Base-by-base conservation (phyloP, 2,888 invertebrate species). In the Aphodius sticticus region DNA sequence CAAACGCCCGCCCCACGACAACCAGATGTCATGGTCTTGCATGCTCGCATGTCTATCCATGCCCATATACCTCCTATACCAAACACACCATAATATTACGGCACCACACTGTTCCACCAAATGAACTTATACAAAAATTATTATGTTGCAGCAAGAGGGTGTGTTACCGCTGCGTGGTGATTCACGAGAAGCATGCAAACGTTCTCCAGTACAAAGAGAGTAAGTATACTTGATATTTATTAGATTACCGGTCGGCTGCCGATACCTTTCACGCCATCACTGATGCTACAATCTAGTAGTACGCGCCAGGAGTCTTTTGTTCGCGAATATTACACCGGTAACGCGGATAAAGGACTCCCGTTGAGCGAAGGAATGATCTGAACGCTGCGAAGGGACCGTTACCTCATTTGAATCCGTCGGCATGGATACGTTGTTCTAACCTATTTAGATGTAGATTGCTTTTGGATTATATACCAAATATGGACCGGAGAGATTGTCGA, bases 141-240 rank as follows among this genome's bases (percentile, higher is more conserved):
- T 87, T 83, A 78, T 87, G 87, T 90, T 94, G 81, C 94, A 97
- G 97, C 88, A 95, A 95, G 92, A 94, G 95, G 82, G 89, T 90
- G 88, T 98, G 97, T 91, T 96, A 96, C 91, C 95, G 96, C 85
- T 98, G 97, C 90, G 95, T 98, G 87, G 97, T 97, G 88, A 97
- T 98, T 91, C 97, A 97, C 89, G 96, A 97, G 90, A 97, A 97
- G 90, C 97, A 98, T 91, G 93, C 94, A 88, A 98, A 98, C 91
- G 96, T 98, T 85, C 93, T 98, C 83, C 97, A 98, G 90, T 98
- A 97, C 92, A 98, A 98, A 94, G 97, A 97, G 93, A 97, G 98
- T 98, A 92, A 97, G 97, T 96, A 87, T 74, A 69, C 53, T 74
- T 71, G 69, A 72, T 72, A 69, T 53, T 53, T 72, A 77, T 77